Evolutionary conservation across 2,888 invertebrate species (phyloP).

Genomic region (Eupsilia transversa): DNA sequence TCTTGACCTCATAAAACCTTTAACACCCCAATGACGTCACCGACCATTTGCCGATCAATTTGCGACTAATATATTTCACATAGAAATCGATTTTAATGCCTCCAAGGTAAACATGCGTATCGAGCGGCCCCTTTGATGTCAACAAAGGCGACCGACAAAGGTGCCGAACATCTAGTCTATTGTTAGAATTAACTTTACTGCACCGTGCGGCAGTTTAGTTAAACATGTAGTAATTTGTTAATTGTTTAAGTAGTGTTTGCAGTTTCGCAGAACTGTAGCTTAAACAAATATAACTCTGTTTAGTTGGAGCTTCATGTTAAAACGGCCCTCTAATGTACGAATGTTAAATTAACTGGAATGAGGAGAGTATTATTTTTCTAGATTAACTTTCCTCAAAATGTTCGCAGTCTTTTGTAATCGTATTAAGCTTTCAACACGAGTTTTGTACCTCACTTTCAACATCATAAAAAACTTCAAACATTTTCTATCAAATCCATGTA

Average conservation of each 20-base stretch:
- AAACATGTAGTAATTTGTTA: slow-evolving; percentile 49
- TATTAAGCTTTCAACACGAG: background rate
- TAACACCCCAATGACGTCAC: slow-evolving; percentile 50
- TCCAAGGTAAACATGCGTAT: slow-evolving; percentile 79
- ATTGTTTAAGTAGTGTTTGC: slow-evolving; percentile 59
- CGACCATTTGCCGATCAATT: slow-evolving; percentile 73
- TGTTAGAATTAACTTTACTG: slow-evolving; percentile 73
- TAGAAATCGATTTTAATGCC: slow-evolving; percentile 81
- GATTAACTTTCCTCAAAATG: background rate
- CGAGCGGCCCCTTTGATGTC: slow-evolving; percentile 83
- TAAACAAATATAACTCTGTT: slow-evolving; percentile 20
- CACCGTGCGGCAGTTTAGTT: slow-evolving; percentile 57
- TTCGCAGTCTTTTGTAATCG: background rate
- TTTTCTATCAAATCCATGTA: background rate
- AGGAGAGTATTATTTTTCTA: background rate
- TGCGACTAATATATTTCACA: slow-evolving; percentile 77
- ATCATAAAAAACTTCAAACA: background rate
- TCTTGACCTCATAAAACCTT: slow-evolving; percentile 49
- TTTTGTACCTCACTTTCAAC: background rate
- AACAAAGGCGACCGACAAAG: slow-evolving; percentile 86
- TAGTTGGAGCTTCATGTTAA: slow-evolving; percentile 28
- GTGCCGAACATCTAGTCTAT: slow-evolving; percentile 75
- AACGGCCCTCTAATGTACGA: background rate
- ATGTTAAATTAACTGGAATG: slow-evolving; percentile 5
- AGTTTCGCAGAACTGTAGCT: slow-evolving; percentile 40